Evolutionary conservation across 2,797 vertebrate genomes (phyloP).

Genomic region (Hemibagrus guttatus): DNA sequence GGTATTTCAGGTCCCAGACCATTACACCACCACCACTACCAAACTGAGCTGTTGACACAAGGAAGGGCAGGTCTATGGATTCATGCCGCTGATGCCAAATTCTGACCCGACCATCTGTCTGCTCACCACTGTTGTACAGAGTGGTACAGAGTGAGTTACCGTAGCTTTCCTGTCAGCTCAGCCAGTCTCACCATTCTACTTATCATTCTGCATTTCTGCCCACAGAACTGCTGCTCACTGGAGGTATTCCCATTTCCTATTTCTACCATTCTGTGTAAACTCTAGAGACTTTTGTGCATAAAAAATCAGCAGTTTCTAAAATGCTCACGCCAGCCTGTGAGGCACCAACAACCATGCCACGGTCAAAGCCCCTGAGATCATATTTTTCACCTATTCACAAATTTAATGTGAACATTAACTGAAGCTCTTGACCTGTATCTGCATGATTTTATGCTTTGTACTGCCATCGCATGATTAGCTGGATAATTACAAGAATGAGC

Average conservation of each 20-base stretch:
- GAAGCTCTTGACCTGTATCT: not conserved
- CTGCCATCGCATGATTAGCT: not conserved
- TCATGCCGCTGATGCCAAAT: not conserved
- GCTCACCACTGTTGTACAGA: not conserved
- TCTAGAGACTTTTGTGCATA: not conserved
- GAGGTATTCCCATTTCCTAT: not conserved
- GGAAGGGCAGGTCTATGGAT: not conserved
- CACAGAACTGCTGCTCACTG: not conserved
- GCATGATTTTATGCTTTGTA: not conserved
- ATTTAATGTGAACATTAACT: not conserved
- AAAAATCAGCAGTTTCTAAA: not conserved
- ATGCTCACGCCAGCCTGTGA: not conserved
- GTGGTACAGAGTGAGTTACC: not conserved
- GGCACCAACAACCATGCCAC: not conserved
- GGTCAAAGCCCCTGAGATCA: not conserved
- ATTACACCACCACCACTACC: not conserved
- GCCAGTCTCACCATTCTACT: not conserved
- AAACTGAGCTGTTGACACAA: constrained; percentile 3
- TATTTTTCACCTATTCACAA: no score
- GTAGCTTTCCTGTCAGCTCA: not conserved
- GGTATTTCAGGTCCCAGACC: not conserved
- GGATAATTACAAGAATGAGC: not conserved
- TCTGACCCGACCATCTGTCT: not conserved
- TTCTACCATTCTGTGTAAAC: no score
- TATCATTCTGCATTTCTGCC: not conserved